Percentiles rank a stretch among this genome's conserved stretches.
Evolutionary conservation across 2,113 vertebrate species (phyloP).

Genomic region (Aptenodytes patagonicus): DNA sequence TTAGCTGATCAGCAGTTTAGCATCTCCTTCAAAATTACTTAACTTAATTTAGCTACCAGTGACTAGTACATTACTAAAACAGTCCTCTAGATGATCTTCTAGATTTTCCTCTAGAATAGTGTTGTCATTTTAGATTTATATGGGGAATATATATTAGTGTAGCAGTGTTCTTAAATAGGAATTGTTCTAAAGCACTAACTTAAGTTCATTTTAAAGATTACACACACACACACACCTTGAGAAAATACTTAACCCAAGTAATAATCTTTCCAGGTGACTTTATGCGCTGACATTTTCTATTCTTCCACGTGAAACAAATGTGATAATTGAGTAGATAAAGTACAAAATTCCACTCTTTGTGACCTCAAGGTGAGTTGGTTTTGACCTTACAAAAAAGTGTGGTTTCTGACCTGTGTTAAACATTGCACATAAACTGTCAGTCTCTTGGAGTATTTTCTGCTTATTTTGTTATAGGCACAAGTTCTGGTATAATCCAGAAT

Average conservation of each 20-base stretch:
- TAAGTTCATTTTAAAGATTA: background rate
- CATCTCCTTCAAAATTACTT: background rate
- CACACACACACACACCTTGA: no score
- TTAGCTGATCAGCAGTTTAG: background rate
- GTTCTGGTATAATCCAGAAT: background rate
- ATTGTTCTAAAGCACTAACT: background rate
- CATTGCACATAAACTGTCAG: fast-evolving
- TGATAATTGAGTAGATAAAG: background rate
- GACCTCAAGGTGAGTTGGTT: background rate
- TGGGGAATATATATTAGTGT: background rate
- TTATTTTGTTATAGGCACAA: background rate
- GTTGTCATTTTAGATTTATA: background rate
- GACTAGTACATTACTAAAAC: background rate
- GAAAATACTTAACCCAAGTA: background rate
- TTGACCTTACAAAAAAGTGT: background rate
- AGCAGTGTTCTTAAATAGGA: background rate
- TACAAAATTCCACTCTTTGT: background rate
- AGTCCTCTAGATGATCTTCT: background rate
- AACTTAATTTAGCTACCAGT: background rate
- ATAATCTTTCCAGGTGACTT: background rate
- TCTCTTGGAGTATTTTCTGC: background rate
- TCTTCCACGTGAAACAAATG: background rate
- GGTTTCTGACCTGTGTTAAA: background rate
- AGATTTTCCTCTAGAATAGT: background rate
- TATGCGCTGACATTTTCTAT: background rate